Evolutionary conservation across 2,888 invertebrate genomes (phyloP).

Genomic region (Agonum fuliginosum): DNA sequence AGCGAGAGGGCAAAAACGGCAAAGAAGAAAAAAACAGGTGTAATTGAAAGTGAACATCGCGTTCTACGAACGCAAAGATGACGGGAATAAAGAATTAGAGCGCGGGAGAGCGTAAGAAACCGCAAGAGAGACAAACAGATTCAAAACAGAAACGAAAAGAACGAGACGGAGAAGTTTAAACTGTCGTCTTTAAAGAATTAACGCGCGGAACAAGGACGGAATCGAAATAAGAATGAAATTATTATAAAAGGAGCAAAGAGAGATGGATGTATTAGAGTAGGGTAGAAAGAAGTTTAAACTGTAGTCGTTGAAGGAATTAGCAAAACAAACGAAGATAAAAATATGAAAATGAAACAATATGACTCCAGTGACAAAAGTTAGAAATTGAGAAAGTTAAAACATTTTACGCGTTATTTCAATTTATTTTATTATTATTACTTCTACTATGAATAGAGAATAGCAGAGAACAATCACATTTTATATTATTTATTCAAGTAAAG

Average conservation of each 20-base stretch:
- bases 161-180: conserved; percentile 31
- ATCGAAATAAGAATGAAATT: conserved; percentile 38
- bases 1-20: conserved; percentile 11
- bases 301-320: conserved; percentile 29
- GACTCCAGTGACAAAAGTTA: background rate
- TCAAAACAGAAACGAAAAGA: conserved; percentile 15
- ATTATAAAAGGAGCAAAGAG: conserved; percentile 27
- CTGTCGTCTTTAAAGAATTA: conserved; percentile 47
- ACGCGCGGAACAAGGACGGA: conserved; percentile 37
- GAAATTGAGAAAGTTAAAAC: background rate
- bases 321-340: conserved; percentile 35
- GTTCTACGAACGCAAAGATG: conserved; percentile 57
- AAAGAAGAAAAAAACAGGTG: conserved; percentile 58
- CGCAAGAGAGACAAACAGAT: conserved; percentile 37
- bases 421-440: background rate
- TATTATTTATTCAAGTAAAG: too few species aligned
- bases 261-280: conserved; percentile 2
- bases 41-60: conserved; percentile 59
- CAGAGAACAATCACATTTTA: too few species aligned
- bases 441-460: background rate
- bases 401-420: background rate
- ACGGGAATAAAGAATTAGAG: conserved; percentile 59
- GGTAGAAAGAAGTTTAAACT: conserved; percentile 7
- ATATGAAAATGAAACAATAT: conserved; percentile 36
- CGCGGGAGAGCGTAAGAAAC: conserved; percentile 43